phyloP scores from a whole-genome alignment of 2,888 invertebrate genomes.

The Protophormia terraenovae region DNA sequence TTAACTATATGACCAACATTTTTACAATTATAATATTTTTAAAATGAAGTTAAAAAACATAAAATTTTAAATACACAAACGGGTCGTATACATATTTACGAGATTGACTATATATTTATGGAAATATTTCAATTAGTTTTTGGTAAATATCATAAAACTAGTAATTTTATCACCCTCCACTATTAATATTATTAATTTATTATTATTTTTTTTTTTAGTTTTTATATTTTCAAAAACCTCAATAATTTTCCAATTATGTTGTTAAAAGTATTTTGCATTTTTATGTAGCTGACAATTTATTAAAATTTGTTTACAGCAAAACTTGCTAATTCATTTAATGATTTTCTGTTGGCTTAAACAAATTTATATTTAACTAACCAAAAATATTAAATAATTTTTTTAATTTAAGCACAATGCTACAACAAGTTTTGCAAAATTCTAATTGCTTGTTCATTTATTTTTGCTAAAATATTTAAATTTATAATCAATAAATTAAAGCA shows the following conservation, averaged over 20 bases:
- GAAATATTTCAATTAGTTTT: too few species aligned
- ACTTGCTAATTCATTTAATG: constrained; percentile 50
- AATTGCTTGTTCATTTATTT: constrained; percentile 12
- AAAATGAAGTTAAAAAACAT: too few species aligned
- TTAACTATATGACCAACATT: too few species aligned
- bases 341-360: constrained; percentile 20
- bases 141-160: too few species aligned
- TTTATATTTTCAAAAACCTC: neutral
- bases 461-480: neutral
- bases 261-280: constrained; percentile 25
- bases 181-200: neutral
- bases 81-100: too few species aligned
- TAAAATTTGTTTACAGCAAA: constrained; percentile 22
- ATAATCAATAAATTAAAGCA: neutral
- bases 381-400: neutral
- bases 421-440: constrained; percentile 13
- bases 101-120: too few species aligned
- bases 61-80: too few species aligned
- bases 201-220: neutral
- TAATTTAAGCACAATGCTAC: constrained; percentile 32
- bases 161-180: too few species aligned
- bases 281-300: constrained; percentile 45
- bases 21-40: too few species aligned
- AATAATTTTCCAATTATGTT: constrained; percentile 46
- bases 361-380: neutral